Evolutionary conservation across 2,888 invertebrate species (phyloP).

Genomic region (Ferdinandea cuprea): DNA sequence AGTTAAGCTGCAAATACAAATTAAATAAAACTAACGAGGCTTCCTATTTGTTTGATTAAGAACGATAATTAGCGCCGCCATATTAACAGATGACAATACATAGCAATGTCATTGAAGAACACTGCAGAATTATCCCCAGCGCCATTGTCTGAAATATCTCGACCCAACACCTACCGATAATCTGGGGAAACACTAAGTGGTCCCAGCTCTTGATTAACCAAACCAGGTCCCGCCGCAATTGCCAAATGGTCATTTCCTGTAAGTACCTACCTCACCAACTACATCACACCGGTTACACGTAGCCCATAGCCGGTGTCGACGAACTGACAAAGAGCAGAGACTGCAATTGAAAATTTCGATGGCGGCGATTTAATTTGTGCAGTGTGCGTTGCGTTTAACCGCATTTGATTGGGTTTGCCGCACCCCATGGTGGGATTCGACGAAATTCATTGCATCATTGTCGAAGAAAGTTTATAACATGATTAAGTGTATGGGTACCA

Average conservation of each 20-base stretch:
- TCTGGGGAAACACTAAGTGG: not conserved
- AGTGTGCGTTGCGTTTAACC: constrained; percentile 63
- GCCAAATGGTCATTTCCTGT: constrained; percentile 58
- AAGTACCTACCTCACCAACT: constrained; percentile 18
- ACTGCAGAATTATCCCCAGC: too few relatives aligned
- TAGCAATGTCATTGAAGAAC: too few relatives aligned
- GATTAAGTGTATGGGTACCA: constrained; percentile 25
- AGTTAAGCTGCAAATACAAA: too few relatives aligned
- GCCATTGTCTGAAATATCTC: not conserved
- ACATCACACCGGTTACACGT: constrained; percentile 1
- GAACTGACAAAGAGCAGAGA: constrained; percentile 44
- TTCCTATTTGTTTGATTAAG: too few relatives aligned
- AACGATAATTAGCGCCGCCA: too few relatives aligned
- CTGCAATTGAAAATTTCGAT: constrained; percentile 63
- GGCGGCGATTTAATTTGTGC: constrained; percentile 61
- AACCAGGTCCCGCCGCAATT: constrained; percentile 32
- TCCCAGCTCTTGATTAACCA: constrained; percentile 24
- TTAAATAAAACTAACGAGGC: too few relatives aligned
- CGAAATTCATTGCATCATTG: constrained; percentile 55
- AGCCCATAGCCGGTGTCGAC: constrained; percentile 2
- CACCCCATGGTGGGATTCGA: constrained; percentile 38
- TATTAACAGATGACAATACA: too few relatives aligned
- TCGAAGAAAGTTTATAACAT: constrained; percentile 49
- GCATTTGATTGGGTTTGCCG: constrained; percentile 50
- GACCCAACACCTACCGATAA: not conserved